These are phyloP conservation scores for Doryteuthis pealeii DNA, from an alignment of 1,140 invertebrate genomes.

Conservation along the genomic window DNA sequence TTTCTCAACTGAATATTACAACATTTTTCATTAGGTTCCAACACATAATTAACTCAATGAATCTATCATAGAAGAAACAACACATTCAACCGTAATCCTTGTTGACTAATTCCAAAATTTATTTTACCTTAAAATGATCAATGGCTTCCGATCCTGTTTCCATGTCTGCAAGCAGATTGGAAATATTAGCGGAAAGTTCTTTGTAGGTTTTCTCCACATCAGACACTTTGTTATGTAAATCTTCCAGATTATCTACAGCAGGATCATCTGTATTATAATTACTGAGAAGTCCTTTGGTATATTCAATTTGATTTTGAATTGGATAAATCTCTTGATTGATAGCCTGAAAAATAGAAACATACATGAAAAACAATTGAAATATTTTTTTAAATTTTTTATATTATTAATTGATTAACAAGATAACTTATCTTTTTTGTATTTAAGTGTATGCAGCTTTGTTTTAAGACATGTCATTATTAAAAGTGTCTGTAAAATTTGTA, in stretches of 20 bases:
- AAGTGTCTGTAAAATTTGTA: no score
- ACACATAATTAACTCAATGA: no score
- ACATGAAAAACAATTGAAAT: no score
- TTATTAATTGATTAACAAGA: no score
- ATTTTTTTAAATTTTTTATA: no score
- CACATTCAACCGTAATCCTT: slow-evolving; percentile 3
- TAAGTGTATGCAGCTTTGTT: no score
- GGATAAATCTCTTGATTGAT: slow-evolving; percentile 66
- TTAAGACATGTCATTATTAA: no score
- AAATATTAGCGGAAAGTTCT: slow-evolving; percentile 75
- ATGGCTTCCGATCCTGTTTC: slow-evolving; percentile 77
- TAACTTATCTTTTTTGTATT: no score
- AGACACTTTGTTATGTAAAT: slow-evolving; percentile 77
- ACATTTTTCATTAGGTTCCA: no score
- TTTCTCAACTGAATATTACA: no score
- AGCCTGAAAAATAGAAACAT: slow-evolving; percentile 29
- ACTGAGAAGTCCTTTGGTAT: slow-evolving; percentile 70
- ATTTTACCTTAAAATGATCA: slow-evolving; percentile 70
- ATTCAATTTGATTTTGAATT: slow-evolving; percentile 71
- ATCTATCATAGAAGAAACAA: background rate
- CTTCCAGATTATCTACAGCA: slow-evolving; percentile 69
- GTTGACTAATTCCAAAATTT: no score
- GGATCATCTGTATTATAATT: slow-evolving; percentile 73
- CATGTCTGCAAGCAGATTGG: slow-evolving; percentile 77
- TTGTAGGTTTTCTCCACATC: slow-evolving; percentile 74